Percentiles rank a stretch among this genome's conserved stretches.
These are phyloP conservation scores for Helicoverpa assulta DNA, from an alignment of 2,888 invertebrate genomes.

Conservation along the genomic window DNA sequence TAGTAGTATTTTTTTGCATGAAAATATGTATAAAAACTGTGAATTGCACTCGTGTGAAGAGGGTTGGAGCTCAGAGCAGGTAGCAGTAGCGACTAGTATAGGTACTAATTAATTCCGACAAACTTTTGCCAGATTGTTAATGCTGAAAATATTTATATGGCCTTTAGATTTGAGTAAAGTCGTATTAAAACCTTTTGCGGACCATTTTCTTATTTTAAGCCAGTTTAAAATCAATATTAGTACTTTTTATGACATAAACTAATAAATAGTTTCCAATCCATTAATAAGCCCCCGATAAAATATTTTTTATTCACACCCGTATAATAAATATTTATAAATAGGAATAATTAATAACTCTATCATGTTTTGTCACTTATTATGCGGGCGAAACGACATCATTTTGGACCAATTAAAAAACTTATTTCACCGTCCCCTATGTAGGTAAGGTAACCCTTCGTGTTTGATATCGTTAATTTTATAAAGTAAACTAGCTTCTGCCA, in stretches of 20 bases:
- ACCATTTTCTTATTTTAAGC: too few species aligned
- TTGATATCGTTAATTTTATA: not conserved
- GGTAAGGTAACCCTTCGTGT: slow-evolving; percentile 38
- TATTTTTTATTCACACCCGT: slow-evolving; percentile 36
- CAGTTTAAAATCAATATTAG: too few species aligned
- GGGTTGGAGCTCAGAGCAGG: too few species aligned
- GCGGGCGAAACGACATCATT: slow-evolving; percentile 45
- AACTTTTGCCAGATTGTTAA: too few species aligned
- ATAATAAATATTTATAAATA: slow-evolving; percentile 14
- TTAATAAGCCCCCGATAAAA: slow-evolving; percentile 5
- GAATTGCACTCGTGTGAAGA: too few species aligned
- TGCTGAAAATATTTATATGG: too few species aligned
- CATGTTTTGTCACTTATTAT: slow-evolving; percentile 26
- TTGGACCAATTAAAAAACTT: slow-evolving; percentile 29
- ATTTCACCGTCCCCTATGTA: slow-evolving; percentile 15
- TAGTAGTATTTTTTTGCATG: too few species aligned
- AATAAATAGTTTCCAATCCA: not conserved
- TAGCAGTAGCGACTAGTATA: too few species aligned
- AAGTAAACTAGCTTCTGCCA: not conserved
- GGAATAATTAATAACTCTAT: slow-evolving; percentile 24
- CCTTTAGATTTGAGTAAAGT: too few species aligned
- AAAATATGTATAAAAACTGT: too few species aligned
- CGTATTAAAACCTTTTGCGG: not conserved
- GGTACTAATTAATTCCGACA: too few species aligned
- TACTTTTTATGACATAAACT: not conserved